phyloP scores from a whole-genome alignment of 2,797 vertebrate genomes.

The Jordanella pulchra region DNA sequence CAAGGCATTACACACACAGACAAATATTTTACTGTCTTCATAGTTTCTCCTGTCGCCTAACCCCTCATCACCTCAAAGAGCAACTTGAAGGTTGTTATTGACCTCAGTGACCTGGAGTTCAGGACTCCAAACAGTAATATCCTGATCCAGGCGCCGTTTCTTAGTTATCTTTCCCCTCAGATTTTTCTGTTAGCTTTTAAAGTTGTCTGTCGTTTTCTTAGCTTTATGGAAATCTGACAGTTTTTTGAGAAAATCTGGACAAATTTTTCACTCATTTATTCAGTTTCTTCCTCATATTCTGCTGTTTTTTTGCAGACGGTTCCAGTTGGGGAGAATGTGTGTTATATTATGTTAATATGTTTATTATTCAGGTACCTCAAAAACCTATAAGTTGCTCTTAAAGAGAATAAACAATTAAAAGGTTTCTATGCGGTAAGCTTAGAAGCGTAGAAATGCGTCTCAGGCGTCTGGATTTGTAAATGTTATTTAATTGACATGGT shows the following conservation, averaged over 20 bases:
- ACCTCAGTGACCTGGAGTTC: no score
- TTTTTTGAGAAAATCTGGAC: not conserved
- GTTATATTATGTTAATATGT: no score
- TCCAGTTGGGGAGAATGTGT: no score
- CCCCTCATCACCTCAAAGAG: not conserved
- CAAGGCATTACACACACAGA: constrained; percentile 78
- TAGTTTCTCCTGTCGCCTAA: not conserved
- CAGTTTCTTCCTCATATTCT: no score
- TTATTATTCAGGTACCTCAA: not conserved
- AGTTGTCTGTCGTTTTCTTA: not conserved
- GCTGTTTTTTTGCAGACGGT: no score
- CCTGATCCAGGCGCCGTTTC: not conserved
- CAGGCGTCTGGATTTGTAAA: no score
- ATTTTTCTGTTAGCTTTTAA: not conserved
- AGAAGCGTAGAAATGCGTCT: no score
- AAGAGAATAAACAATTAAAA: not conserved
- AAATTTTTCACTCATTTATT: not conserved
- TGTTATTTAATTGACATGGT: no score
- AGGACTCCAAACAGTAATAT: not conserved
- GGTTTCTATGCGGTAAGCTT: no score
- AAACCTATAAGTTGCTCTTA: not conserved
- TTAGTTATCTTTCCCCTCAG: not conserved
- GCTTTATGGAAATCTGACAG: not conserved
- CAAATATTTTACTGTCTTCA: not conserved
- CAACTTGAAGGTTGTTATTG: not conserved